A percentile compares a stretch with the other conserved stretches of the same genome.
Evolutionary conservation across 2,797 vertebrate species (phyloP).

Genomic region (Percopsis omiscomaycus): DNA sequence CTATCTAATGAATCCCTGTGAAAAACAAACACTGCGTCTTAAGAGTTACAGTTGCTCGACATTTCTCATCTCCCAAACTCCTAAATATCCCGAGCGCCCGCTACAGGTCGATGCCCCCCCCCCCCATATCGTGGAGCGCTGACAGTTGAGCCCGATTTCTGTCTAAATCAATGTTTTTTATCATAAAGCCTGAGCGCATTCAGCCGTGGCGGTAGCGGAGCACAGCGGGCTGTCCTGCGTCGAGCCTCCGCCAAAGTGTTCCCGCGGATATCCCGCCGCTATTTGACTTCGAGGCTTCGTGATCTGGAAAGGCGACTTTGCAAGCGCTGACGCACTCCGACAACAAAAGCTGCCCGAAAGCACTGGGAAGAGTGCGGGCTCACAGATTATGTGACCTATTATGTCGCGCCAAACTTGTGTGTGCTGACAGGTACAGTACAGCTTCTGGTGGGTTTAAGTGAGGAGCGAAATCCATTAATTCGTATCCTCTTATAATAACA

Average conservation of each 20-base stretch:
- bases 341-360: constrained; percentile 23
- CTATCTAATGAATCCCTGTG: constrained; percentile 61
- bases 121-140: constrained; percentile 49
- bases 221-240: constrained; percentile 45
- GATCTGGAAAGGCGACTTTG: constrained; percentile 23
- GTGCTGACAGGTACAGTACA: background rate
- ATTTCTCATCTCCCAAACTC: constrained; percentile 39
- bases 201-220: constrained; percentile 39
- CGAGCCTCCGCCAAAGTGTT: constrained; percentile 24
- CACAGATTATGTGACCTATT: constrained; percentile 23
- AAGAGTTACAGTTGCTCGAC: constrained; percentile 21
- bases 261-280: constrained; percentile 32
- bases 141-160: constrained; percentile 63
- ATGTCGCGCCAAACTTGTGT: constrained; percentile 10
- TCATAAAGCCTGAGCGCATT: constrained; percentile 61
- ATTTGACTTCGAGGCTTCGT: constrained; percentile 28
- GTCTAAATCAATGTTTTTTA: constrained; percentile 64
- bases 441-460: constrained; percentile 6
- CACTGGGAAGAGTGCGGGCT: background rate
- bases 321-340: constrained; percentile 25
- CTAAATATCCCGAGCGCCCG: constrained; percentile 15
- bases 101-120: constrained; percentile 21
- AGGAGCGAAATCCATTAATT: background rate
- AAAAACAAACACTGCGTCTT: constrained; percentile 53
- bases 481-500: background rate